Evolutionary conservation across 2,888 invertebrate species (phyloP), one percentile per base, ranked within the genome.

Genomic region (Endotricha flammealis): DNA sequence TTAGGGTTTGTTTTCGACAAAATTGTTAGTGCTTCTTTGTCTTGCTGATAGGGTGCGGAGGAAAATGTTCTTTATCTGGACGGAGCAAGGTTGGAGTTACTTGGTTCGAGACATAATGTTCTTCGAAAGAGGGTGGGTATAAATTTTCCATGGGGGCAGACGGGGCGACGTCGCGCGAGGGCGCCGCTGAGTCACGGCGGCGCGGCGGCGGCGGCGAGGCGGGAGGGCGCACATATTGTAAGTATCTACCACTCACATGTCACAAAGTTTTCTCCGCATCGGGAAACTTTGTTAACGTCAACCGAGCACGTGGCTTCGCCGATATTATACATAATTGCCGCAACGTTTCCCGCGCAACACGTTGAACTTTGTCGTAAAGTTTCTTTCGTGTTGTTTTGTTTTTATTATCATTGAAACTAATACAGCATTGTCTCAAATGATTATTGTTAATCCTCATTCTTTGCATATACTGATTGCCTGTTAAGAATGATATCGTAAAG

Each of bases 271-370:
- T 80, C 83, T 79, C 78, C 78, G 78, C 81, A 83, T 82, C 78
- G 76, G 69, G 69, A 85, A 86, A 86, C 85, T 86, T 85, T 85
- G 85, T 82, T 82, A 85, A 78, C 83, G 82, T 85, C 83, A 85
- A 73, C 70, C 62, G 83, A 85, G 78, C 86, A 86, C 86, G 86
- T 86, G 86, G 85, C 76, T 80, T 78, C 67, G 72, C 67, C 64
- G 65, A 70, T 77, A 73, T 70, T 66, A 69, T 71, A 75, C 66
- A 72, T 76, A 79, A 81, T 79, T 75, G 75, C 54, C 59, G 62
- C 66, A 53, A 52, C 50, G 62, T 64, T 71, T 66, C 64, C 57
- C 66, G 67, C 65, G 57, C 56, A 51, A 46, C 39, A 37, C 41
- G 41, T 36, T 22, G 30, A 36, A 43, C 39, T 23, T 37, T 34